These are phyloP conservation scores for Hiodon alosoides DNA, from an alignment of 2,113 vertebrate species.

Conservation along the genomic window DNA sequence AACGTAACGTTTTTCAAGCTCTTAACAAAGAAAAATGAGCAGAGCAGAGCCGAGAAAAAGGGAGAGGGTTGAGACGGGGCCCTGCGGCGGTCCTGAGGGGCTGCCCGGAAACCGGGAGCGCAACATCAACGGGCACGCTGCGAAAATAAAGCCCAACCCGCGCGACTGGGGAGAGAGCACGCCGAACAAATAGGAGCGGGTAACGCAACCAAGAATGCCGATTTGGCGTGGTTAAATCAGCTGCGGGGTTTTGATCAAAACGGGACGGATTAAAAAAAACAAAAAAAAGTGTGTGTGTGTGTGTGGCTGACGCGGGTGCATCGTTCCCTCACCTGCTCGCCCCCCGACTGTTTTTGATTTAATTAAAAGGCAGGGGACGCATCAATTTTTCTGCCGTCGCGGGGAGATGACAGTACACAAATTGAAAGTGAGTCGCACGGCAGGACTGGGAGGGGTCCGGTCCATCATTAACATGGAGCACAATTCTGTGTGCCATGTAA, in stretches of 20 bases:
- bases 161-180: not conserved
- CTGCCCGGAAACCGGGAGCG: not conserved
- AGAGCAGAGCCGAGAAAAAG: slow-evolving; percentile 13
- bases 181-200: not conserved
- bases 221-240: not conserved
- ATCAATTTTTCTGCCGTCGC: slow-evolving; percentile 58
- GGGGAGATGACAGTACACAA: slow-evolving; percentile 72
- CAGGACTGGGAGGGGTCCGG: slow-evolving; percentile 43
- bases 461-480: slow-evolving; percentile 65
- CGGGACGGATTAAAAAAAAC: no score
- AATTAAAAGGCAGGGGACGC: slow-evolving; percentile 64
- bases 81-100: slow-evolving; percentile 6
- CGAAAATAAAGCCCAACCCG: not conserved
- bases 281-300: no score
- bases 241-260: slow-evolving; percentile 25
- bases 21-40: slow-evolving; percentile 17
- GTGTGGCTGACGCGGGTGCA: not conserved
- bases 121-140: not conserved
- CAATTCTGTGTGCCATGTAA: slow-evolving; percentile 67
- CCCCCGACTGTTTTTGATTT: slow-evolving; percentile 61
- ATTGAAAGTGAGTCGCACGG: slow-evolving; percentile 66
- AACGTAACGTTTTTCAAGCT: slow-evolving; percentile 21
- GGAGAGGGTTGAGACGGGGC: slow-evolving; percentile 10
- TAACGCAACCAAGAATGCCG: not conserved
- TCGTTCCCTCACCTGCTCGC: slow-evolving; percentile 41